Evolutionary conservation across 2,888 invertebrate species (phyloP).

Genomic region (Miltochrista miniata): DNA sequence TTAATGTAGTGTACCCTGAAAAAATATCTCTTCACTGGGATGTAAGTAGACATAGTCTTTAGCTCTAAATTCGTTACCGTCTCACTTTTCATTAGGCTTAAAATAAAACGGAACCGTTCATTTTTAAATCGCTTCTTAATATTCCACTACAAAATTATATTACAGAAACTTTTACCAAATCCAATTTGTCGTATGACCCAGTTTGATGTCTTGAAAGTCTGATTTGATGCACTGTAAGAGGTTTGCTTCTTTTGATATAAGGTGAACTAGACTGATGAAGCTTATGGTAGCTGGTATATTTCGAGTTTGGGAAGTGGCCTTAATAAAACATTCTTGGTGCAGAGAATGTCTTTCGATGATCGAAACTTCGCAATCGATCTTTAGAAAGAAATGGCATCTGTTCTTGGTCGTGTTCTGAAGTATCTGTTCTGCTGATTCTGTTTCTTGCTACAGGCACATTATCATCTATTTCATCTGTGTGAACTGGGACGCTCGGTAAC

Average conservation of each 20-base stretch:
- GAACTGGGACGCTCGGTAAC: conserved; percentile 45
- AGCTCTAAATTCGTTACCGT: conserved; percentile 12
- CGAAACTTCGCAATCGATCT: not conserved
- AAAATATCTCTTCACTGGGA: conserved; percentile 76
- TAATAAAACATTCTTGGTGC: conserved; percentile 19
- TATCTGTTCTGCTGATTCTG: conserved; percentile 4
- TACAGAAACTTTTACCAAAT: conserved; percentile 29
- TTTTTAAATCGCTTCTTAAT: not conserved
- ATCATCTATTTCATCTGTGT: conserved; percentile 12
- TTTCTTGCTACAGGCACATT: conserved; percentile 1
- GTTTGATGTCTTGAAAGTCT: conserved; percentile 9
- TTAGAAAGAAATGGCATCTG: conserved; percentile 3
- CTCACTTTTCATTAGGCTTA: conserved; percentile 26
- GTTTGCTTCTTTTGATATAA: conserved; percentile 10
- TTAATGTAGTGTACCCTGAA: no score
- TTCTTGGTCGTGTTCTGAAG: conserved; percentile 1
- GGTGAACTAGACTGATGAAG: conserved; percentile 16
- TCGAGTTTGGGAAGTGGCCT: conserved; percentile 9
- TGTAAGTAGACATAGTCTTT: conserved; percentile 66
- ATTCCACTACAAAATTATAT: not conserved
- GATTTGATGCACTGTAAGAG: conserved; percentile 3
- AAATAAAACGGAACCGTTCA: conserved; percentile 5
- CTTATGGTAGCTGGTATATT: conserved; percentile 9
- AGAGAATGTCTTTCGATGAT: conserved; percentile 23
- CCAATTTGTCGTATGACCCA: conserved; percentile 29